Conservation (phyloP, 2,888 invertebrate genomes). For the Ditula angustiorana region DNA sequence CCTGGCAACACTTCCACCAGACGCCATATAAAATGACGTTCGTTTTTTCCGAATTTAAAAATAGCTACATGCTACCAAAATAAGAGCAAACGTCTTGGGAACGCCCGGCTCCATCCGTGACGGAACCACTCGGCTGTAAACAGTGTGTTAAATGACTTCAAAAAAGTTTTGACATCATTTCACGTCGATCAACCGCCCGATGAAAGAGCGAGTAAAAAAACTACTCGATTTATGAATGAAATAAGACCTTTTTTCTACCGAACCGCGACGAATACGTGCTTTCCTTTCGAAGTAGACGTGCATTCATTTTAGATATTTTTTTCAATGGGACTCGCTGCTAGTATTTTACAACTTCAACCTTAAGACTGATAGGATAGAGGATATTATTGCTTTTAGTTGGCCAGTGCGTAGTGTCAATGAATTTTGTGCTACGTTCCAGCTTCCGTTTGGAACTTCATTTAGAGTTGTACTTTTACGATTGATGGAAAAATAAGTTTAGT, state of each 20-base stretch:
- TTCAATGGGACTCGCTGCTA: slow-evolving; percentile 53
- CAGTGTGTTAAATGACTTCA: slow-evolving; percentile 65
- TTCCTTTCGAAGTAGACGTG: slow-evolving; percentile 80
- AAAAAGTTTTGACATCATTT: slow-evolving; percentile 78
- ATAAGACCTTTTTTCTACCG: slow-evolving; percentile 78
- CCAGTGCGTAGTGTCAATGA: slow-evolving; percentile 52
- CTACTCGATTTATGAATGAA: slow-evolving; percentile 84
- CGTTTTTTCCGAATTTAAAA: neutral
- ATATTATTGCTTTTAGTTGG: slow-evolving; percentile 43
- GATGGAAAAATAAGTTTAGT: neutral
- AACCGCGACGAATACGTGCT: slow-evolving; percentile 83
- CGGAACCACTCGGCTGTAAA: slow-evolving; percentile 73
- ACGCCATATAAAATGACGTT: neutral
- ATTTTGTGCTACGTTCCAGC: slow-evolving; percentile 63
- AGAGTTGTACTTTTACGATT: neutral
- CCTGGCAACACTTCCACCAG: neutral
- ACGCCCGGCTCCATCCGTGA: slow-evolving; percentile 64
- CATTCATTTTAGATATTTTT: slow-evolving; percentile 76
- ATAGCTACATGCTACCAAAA: slow-evolving; percentile 48
- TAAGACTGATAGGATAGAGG: slow-evolving; percentile 40
- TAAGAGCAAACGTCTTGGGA: slow-evolving; percentile 56
- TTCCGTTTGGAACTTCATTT: slow-evolving; percentile 55
- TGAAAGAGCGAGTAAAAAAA: slow-evolving; percentile 63
- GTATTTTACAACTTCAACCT: slow-evolving; percentile 44
- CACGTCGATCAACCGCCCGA: slow-evolving; percentile 75